Evolutionary conservation across 2,888 invertebrate genomes (phyloP), one percentile per base, ranked within the genome.

Genomic region (Criorhina ranunculi): DNA sequence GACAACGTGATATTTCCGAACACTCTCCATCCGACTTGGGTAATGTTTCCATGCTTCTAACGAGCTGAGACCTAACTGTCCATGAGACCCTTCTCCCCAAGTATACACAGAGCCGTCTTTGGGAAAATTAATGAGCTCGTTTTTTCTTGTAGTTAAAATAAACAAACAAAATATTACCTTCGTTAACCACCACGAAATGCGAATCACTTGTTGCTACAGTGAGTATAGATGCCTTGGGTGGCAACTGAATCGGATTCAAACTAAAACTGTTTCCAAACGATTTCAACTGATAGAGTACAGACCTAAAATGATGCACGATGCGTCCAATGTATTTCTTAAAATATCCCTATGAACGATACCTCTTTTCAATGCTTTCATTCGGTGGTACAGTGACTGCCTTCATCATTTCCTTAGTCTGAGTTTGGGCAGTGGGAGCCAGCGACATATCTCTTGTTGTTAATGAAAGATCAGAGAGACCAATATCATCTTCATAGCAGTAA

Each of bases 61-160:
- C 5, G 92, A 91, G 24, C 93, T 93, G 44, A 93, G 92, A 0
- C 95, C 95, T 55, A 96, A 91, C 89, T 96, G 95, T 0, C 95
- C 95, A 88, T 93, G 92, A 6, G 91, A 90, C 17, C 95, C 95
- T 88, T 94, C 94, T 15, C 96, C 96, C 95, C 95, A 96, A 0
- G 94, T 93, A 89, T 94, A 95, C 1, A 95, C 94, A 40, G 93
- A 91, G 19, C 93, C 93, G 89, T 95, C 95, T 91, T 31, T 19
- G 8, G 31, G 51, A 53, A 53, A 76, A 67, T 24, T 24, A 37
- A 15, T 5, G 11, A n/a, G 9, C n/a, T n/a, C n/a, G n/a, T n/a
- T n/a, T n/a, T n/a, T n/a, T n/a, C n/a, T n/a, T n/a, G n/a, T n/a
- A n/a, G n/a, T n/a, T n/a, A n/a, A n/a, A n/a, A n/a, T n/a, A n/a